A percentile compares a stretch with the other conserved stretches of the same genome.
phyloP scores from a whole-genome alignment of 1,140 invertebrate species.

The Tetragnatha versicolor region DNA sequence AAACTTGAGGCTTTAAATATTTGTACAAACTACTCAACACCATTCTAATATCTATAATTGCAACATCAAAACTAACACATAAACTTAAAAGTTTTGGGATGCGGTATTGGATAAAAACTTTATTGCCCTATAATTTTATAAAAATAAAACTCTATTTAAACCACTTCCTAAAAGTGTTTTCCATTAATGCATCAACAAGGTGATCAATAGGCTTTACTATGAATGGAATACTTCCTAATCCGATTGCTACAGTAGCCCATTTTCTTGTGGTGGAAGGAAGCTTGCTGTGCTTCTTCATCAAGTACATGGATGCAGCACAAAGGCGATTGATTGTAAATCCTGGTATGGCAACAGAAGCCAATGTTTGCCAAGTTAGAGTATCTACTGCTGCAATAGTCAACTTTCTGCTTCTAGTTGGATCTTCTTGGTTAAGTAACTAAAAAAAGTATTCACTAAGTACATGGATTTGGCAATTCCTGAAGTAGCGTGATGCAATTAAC shows the following conservation, averaged over 20 bases:
- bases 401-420: constrained; percentile 57
- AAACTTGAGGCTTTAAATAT: too few species aligned
- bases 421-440: constrained; percentile 57
- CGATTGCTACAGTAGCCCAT: constrained; percentile 78
- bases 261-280: constrained; percentile 68
- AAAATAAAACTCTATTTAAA: constrained; percentile 39
- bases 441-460: too few species aligned
- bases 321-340: constrained; percentile 91
- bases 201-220: constrained; percentile 92
- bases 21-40: too few species aligned
- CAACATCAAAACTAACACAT: too few species aligned
- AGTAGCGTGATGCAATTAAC: too few species aligned
- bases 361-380: constrained; percentile 89
- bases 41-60: too few species aligned
- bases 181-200: constrained; percentile 80
- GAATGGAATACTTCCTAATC: constrained; percentile 84
- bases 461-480: too few species aligned
- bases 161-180: constrained; percentile 70
- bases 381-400: constrained; percentile 73
- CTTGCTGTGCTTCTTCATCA: constrained; percentile 67
- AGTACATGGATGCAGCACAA: constrained; percentile 71
- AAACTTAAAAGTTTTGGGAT: too few species aligned
- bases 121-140: too few species aligned
- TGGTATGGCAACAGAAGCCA: constrained; percentile 90
- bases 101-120: too few species aligned